Base-by-base conservation (phyloP, 2,888 invertebrate genomes). In the Acrocyrtus sp. region DNA sequence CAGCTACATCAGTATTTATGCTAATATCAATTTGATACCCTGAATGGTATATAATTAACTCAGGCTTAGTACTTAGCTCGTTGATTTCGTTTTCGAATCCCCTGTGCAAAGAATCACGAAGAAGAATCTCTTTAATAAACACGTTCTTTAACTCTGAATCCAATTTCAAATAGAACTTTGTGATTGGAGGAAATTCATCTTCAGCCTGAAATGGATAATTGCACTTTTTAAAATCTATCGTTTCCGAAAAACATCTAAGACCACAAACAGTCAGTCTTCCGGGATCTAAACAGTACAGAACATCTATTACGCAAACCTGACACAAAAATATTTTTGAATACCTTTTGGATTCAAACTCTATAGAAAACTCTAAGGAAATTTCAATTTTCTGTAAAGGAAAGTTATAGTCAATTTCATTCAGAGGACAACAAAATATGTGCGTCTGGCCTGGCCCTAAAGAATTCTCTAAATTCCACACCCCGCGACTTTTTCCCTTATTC, bases 221-320 rank as follows among this genome's bases (percentile, higher is more conserved):
- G n/a, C n/a, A n/a, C n/a, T n/a, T n/a, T n/a, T n/a, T n/a, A n/a
- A n/a, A n/a, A n/a, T n/a, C n/a, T n/a, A n/a, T n/a, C n/a, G n/a
- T n/a, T n/a, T n/a, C n/a, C n/a, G n/a, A n/a, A n/a, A n/a, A n/a
- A n/a, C n/a, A n/a, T n/a, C n/a, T n/a, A n/a, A n/a, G n/a, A n/a
- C n/a, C n/a, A n/a, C n/a, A n/a, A n/a, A n/a, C n/a, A 19, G 45
- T 2, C 19, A 39, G 3, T 57, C 63, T 45, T 6, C 43, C 68
- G 3, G 74, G 63, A 56, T 65, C 70, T n/a, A 78, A 39, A 17
- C 69, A 65, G 50, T 76, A 43, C 17, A 78, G 34, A 34, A 74
- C 27, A 29, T 78, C 78, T 1, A 78, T 56, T 2, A 57, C 6
- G 12, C 34, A 26, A 8, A 56, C 60, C 1, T 53, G 54, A 17